These are phyloP conservation scores for Lomographa bimaculata DNA, from an alignment of 2,888 invertebrate genomes.

Conservation along the genomic window DNA sequence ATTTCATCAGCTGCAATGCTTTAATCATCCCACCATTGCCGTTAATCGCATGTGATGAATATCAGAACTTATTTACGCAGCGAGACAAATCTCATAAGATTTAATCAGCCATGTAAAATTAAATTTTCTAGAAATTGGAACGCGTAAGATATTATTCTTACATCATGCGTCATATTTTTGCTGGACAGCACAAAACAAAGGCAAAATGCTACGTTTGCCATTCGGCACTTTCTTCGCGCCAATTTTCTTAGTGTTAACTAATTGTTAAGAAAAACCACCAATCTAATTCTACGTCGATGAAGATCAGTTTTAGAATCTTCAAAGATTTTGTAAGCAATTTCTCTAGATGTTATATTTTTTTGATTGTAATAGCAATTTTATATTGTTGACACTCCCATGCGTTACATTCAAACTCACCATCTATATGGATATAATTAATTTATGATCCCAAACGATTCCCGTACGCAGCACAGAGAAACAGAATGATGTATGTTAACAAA, in stretches of 20 bases:
- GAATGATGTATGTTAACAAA: constrained; percentile 13
- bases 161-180: constrained; percentile 10
- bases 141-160: too few relatives aligned
- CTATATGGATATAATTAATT: constrained; percentile 44
- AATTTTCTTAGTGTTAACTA: constrained; percentile 10
- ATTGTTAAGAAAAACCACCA: constrained; percentile 14
- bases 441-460: constrained; percentile 48
- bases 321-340: constrained; percentile 9
- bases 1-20: too few relatives aligned
- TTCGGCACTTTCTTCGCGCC: too few relatives aligned
- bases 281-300: constrained; percentile 12
- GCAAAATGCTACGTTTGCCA: constrained; percentile 7
- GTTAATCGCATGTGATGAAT: too few relatives aligned
- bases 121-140: too few relatives aligned
- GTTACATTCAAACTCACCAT: constrained; percentile 55
- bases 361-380: constrained; percentile 8
- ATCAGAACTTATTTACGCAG: too few relatives aligned
- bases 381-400: constrained; percentile 36
- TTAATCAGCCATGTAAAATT: too few relatives aligned
- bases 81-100: too few relatives aligned
- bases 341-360: constrained; percentile 8
- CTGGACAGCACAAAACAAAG: not conserved
- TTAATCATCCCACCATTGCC: too few relatives aligned
- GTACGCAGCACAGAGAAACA: constrained; percentile 58
- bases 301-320: constrained; percentile 8